Conservation (phyloP, 2,113 vertebrate species). For the Leptobrachium ailaonicum region DNA sequence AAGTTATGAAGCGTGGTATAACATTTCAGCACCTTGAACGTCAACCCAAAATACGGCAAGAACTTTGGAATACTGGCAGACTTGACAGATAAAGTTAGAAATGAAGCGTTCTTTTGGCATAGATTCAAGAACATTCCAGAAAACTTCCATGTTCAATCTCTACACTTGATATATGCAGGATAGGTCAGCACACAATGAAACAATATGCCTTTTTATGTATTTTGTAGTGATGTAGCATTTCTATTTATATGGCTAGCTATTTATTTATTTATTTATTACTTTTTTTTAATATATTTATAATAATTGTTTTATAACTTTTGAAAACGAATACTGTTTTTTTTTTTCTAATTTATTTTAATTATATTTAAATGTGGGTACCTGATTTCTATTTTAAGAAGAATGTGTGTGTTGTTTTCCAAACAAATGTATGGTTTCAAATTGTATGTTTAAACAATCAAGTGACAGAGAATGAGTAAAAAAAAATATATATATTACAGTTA, state of each 20-base stretch:
- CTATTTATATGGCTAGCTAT: constrained; percentile 35
- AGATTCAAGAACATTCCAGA: neutral
- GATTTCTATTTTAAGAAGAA: neutral
- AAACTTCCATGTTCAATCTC: neutral
- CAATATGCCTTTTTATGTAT: constrained; percentile 26
- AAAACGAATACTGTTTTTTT: too few relatives aligned
- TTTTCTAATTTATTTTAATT: too few relatives aligned
- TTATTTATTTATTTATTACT: constrained; percentile 47
- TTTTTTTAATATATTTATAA: constrained; percentile 21
- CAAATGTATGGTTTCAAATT: too few relatives aligned
- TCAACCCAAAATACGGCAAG: neutral
- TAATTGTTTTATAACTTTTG: neutral
- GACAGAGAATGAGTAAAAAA: too few relatives aligned
- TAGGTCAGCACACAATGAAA: neutral
- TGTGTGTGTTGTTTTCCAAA: neutral
- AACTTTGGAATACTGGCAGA: neutral
- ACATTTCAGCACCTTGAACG: neutral
- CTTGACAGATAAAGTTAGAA: neutral
- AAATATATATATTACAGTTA: too few relatives aligned
- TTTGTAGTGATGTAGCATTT: constrained; percentile 21
- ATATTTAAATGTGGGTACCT: neutral
- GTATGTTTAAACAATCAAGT: too few relatives aligned
- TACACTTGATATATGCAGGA: neutral
- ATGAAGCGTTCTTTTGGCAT: neutral
- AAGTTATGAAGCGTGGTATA: constrained; percentile 42